A percentile compares a stretch with the other conserved stretches of the same genome.
Evolutionary conservation across 2,797 vertebrate species (phyloP).

Genomic region (Melanotaenia parkinsoni): DNA sequence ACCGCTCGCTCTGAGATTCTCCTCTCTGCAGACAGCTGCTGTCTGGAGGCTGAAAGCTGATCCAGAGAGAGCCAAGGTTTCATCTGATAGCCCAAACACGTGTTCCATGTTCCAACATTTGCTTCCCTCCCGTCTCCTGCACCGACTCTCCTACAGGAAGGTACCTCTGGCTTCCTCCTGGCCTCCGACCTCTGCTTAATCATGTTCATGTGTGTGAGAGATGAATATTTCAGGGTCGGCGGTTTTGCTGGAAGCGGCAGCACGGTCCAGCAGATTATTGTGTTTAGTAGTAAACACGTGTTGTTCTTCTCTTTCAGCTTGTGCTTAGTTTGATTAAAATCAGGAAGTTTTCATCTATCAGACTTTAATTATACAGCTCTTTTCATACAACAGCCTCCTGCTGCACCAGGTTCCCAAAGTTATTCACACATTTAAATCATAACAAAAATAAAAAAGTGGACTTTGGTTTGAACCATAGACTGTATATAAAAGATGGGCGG

Average conservation of each 20-base stretch:
- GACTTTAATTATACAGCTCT: no score
- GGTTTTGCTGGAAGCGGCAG: background rate
- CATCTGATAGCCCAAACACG: conserved; percentile 74
- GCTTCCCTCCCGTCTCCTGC: conserved; percentile 44
- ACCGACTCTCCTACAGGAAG: conserved; percentile 43
- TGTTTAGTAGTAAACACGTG: background rate
- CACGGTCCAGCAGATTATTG: background rate
- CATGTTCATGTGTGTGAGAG: conserved; percentile 40
- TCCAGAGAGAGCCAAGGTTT: conserved; percentile 45
- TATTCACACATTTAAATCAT: no score
- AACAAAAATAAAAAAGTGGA: no score
- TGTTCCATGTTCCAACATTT: conserved; percentile 73
- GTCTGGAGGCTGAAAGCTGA: conserved; percentile 76
- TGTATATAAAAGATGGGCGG: no score
- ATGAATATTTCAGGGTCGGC: conserved; percentile 20
- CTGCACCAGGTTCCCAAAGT: no score
- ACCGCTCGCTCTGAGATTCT: conserved; percentile 60
- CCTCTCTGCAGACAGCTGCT: conserved; percentile 72
- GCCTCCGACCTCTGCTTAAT: conserved; percentile 52
- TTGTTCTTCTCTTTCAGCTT: background rate
- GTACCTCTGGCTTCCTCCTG: conserved; percentile 54
- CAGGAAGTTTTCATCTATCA: no score
- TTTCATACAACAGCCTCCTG: no score
- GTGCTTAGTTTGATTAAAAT: background rate
- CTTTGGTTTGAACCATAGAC: no score